Percentiles rank a stretch among this genome's conserved stretches.
Conservation (phyloP, 2,888 invertebrate genomes). For the Cepaea hortensis region DNA sequence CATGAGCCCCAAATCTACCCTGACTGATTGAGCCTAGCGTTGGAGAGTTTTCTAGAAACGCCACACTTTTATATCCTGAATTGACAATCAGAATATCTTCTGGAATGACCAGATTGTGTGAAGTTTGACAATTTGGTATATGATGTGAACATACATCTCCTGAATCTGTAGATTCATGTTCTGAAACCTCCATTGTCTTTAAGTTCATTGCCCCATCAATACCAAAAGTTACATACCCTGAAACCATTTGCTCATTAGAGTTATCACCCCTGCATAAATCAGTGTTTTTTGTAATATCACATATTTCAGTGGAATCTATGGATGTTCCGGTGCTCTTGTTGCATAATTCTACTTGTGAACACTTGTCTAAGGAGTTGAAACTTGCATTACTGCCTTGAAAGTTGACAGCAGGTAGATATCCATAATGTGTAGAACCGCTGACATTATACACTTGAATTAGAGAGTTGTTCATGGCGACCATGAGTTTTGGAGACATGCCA, state of each 20-base stretch:
- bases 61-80: no score
- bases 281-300: not conserved
- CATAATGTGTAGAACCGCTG: not conserved
- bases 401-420: not conserved
- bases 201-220: not conserved
- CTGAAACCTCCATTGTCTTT: not conserved
- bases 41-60: no score
- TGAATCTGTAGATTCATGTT: not conserved
- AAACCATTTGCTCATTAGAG: not conserved
- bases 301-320: not conserved
- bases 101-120: not conserved
- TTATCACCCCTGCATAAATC: not conserved
- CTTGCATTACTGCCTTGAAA: not conserved
- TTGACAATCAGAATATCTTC: no score
- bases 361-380: no score
- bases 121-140: not conserved
- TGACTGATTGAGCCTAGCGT: no score
- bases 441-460: slow-evolving; percentile 1
- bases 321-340: not conserved
- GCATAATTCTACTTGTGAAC: no score
- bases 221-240: not conserved
- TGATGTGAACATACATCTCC: not conserved
- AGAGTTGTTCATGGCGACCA: not conserved
- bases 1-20: no score
- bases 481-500: no score